Percentiles rank a stretch among this genome's conserved stretches.
Evolutionary conservation across 2,797 vertebrate species (phyloP).

Genomic region (Borostomias antarcticus): DNA sequence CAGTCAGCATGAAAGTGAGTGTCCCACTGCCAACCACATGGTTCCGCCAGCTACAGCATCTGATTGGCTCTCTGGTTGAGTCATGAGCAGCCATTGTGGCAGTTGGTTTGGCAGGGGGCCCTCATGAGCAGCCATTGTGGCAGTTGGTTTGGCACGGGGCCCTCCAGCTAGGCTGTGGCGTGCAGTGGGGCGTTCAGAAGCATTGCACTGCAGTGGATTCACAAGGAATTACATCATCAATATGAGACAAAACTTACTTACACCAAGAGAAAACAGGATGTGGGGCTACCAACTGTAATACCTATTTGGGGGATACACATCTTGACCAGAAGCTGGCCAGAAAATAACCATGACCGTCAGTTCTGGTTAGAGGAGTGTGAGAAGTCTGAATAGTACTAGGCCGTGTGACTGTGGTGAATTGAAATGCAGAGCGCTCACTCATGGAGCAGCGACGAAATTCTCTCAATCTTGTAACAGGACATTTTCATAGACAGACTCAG

Average conservation of each 20-base stretch:
- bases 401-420: constrained; percentile 9
- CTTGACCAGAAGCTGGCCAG: no score
- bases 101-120: constrained; percentile 48
- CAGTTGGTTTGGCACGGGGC: constrained; percentile 47
- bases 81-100: constrained; percentile 63
- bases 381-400: constrained; percentile 6
- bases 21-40: constrained; percentile 51
- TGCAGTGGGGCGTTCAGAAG: background rate
- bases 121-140: constrained; percentile 46
- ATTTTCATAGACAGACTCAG: no score
- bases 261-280: constrained; percentile 44
- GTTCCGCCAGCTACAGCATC: constrained; percentile 43
- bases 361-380: no score
- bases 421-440: background rate
- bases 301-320: constrained; percentile 27
- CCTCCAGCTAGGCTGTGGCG: constrained; percentile 30
- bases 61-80: constrained; percentile 60
- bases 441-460: no score
- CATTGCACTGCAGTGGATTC: constrained; percentile 31
- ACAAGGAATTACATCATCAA: constrained; percentile 37
- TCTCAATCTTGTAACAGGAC: no score
- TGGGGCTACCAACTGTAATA: no score
- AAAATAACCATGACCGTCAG: no score
- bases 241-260: no score
- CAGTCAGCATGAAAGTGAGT: constrained; percentile 47